phyloP scores from a whole-genome alignment of 2,888 invertebrate genomes.

The Tetheella fluctuosa region DNA sequence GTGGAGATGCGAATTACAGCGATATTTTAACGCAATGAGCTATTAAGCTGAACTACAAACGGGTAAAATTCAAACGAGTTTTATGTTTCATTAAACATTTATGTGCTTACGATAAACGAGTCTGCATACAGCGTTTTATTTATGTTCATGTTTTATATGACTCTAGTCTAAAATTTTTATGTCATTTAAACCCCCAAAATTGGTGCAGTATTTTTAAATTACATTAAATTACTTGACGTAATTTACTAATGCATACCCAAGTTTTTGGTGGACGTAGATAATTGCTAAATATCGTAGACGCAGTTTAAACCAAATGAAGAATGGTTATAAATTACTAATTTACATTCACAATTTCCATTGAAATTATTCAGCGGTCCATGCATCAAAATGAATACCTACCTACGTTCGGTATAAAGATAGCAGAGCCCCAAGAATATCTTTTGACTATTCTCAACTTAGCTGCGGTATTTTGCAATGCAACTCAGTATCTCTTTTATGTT shows the following conservation, averaged over 20 bases:
- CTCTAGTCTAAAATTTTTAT: not conserved
- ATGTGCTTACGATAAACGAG: not conserved
- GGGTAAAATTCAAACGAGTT: constrained; percentile 45
- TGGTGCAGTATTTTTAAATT: no score
- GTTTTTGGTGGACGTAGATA: not conserved
- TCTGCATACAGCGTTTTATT: not conserved
- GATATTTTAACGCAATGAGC: constrained; percentile 53
- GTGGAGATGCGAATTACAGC: constrained; percentile 50
- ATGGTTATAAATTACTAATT: constrained; percentile 1
- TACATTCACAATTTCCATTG: not conserved
- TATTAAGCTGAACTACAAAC: constrained; percentile 44
- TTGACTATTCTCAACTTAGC: not conserved
- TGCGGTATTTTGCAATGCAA: not conserved
- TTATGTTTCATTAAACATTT: constrained; percentile 35
- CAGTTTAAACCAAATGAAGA: not conserved
- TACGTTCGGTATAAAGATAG: not conserved
- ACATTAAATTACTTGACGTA: not conserved
- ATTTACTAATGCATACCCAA: not conserved
- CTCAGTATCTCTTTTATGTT: not conserved
- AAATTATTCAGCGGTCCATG: not conserved
- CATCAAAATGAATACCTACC: not conserved
- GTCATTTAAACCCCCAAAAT: no score
- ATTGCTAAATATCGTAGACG: not conserved
- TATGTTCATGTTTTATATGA: constrained; percentile 4
- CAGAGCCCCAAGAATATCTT: not conserved